Base-by-base conservation (phyloP, 2,113 vertebrate genomes). In the Trematomus loennbergii region DNA sequence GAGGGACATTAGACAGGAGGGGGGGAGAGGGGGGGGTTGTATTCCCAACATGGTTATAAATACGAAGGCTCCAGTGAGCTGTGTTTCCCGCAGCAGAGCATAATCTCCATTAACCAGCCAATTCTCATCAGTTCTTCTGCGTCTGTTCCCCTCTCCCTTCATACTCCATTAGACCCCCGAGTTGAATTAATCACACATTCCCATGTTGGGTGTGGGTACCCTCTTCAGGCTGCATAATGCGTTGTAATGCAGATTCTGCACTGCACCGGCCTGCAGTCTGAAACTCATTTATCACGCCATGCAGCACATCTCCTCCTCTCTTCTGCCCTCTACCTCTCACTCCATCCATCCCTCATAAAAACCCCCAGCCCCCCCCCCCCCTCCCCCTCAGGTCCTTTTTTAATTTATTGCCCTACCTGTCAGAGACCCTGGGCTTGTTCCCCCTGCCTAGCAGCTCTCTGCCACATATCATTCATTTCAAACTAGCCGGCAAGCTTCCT, bases 281-380 rank as follows among this genome's bases (percentile, higher is more conserved):
- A 67, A 60, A 46, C 61, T 76, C 50, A 82, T 90, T 85, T 55
- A 84, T 92, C 87, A 87, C 1, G 1, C 17, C 3, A 17, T 81
- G 53, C 68, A 52, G 45, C 78, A 64, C 60, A 46, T 81, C 43
- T 36, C 61, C 65, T 49, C 22, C 61, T 64, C 62, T 62, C 70
- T 79, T 46, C 58, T 52, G 49, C 57, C 57, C 46, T 72, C 9
- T 50, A 12, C 62, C 58, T 77, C 85, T 68, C 59, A 49, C 18
- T 76, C 52, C 64, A 53, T 76, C 69, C 33, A 49, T 59, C 33
- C 66, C 52, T 78, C 70, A 46, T 60, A 48, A n/a, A 17, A 33
- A 9, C 15, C 15, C 64, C 54, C 9, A 22, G 15, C 45, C 12
- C 20, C 16, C 52, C 0, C n/a, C n/a, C n/a, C n/a, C n/a, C n/a